These are phyloP conservation scores for Pseudachorutes palmiensis DNA, from an alignment of 1,140 invertebrate species.

Conservation along the genomic window DNA sequence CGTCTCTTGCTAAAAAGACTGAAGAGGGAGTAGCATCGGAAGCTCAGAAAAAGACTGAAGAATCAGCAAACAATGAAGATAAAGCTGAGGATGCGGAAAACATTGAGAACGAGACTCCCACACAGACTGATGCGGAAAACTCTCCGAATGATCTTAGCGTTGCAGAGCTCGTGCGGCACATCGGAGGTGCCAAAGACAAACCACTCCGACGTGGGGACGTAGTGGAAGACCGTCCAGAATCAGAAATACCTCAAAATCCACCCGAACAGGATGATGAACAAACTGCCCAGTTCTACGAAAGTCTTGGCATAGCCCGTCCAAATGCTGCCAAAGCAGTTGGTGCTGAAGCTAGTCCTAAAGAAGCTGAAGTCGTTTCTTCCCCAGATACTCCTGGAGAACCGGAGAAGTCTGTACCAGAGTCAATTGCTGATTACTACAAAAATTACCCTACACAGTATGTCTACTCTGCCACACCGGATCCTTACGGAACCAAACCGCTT, in stretches of 20 bases:
- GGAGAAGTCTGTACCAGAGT: slow-evolving; percentile 14
- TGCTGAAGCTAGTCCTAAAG: too few relatives aligned
- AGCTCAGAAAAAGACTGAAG: not conserved
- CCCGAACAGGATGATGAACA: slow-evolving; percentile 14
- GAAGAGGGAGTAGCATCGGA: not conserved
- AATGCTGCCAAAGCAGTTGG: not conserved
- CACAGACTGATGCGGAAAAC: slow-evolving; percentile 7
- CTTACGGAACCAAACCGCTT: slow-evolving; percentile 21
- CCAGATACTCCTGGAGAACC: not conserved
- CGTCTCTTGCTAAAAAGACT: not conserved
- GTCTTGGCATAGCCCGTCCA: slow-evolving; percentile 20
- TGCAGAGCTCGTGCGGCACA: slow-evolving; percentile 30
- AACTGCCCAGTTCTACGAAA: slow-evolving; percentile 30
- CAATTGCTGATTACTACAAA: slow-evolving; percentile 32
- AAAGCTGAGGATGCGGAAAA: slow-evolving; percentile 1
- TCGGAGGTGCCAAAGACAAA: slow-evolving; percentile 31
- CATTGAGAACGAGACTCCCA: not conserved
- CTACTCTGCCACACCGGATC: slow-evolving; percentile 22
- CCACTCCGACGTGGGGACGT: slow-evolving; percentile 28
- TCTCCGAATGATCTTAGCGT: slow-evolving; percentile 23
- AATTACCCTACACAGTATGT: slow-evolving; percentile 21
- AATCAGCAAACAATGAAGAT: not conserved
- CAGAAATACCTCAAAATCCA: not conserved
- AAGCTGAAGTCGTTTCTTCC: not conserved
- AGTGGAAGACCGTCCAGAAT: slow-evolving; percentile 21